phyloP scores from a whole-genome alignment of 2,113 vertebrate genomes.

The cat (Felis catus) region DNA sequence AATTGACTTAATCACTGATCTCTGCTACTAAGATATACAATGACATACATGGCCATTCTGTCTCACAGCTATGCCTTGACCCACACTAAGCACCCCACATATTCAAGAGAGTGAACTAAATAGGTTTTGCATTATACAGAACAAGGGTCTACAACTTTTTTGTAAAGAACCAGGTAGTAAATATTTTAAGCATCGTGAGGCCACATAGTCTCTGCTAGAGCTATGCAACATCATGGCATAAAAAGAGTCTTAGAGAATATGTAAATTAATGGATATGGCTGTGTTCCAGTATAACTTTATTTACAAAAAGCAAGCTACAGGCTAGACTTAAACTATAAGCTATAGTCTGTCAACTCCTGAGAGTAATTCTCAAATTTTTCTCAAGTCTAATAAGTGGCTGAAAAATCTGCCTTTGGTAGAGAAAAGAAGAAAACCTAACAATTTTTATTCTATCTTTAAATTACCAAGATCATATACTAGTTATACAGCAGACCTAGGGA shows the following conservation, averaged over 20 bases:
- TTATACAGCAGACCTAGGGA: neutral
- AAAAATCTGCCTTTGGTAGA: slow-evolving; percentile 1
- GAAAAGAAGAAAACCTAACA: neutral
- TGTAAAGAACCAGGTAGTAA: neutral
- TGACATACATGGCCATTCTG: neutral
- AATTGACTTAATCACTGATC: neutral
- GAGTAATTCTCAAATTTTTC: neutral
- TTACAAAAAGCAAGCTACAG: neutral
- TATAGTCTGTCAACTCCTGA: neutral
- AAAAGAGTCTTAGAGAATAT: neutral
- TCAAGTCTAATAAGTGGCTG: neutral
- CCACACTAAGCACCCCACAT: neutral
- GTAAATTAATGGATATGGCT: neutral
- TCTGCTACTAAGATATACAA: neutral
- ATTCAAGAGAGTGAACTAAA: neutral
- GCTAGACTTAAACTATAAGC: neutral
- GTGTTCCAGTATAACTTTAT: neutral
- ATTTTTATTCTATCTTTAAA: neutral
- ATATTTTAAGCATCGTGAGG: neutral
- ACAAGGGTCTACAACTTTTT: neutral
- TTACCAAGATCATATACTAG: neutral
- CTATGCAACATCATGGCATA: neutral
- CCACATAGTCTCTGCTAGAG: neutral
- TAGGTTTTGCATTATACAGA: neutral
- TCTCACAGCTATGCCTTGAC: neutral